Base-by-base conservation (phyloP, 1,140 invertebrate genomes). In the Acromyrmex echinatior region DNA sequence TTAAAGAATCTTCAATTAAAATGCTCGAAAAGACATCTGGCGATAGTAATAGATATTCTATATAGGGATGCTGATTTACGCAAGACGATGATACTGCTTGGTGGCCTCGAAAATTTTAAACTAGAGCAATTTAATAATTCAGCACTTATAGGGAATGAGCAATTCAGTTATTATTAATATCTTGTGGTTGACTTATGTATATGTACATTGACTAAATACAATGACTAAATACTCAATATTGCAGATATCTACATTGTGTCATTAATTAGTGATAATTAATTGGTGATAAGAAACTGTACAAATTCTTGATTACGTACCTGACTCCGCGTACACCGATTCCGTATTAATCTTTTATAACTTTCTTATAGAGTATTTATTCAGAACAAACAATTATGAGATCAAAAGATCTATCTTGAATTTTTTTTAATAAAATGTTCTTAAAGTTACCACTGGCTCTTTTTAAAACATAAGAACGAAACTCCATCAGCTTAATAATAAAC, bases 81-180 rank as follows among this genome's bases (percentile, higher is more conserved):
- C 78, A 71, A 58, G 65, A 81, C 49, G 35, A 71, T 49, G 35
- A 25, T 70, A 39, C 65, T 81, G 49, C 9, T 51, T 66, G 62
- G 53, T 81, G 79, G 66, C 51, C 79, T 81, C 51, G 79, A 81
- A 81, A 81, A 81, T 51, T 81, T 45, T 71, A 81, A 81, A 81
- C 79, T 81, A 18, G 79, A 71, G 14, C 66, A 68, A 81, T 51
- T 35, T 81, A 58, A 71, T 81, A 81, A 81, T 14, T 58, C 35
- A 51, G 25, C 31, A 71, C 35, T 81, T 35, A 9, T n/a, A 81
- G 51, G 16, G 66, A 81, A 81, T 81, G 21, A 71, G 10, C 35
- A 58, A 16, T 70, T n/a, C 16, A 70, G 65, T 58, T 6, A 62
- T 81, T 81, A 81, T 74, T 74, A 82, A 82, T 81, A 73, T 16